Base-by-base conservation (phyloP, 2,113 vertebrate species). In the Chionodraco myersi region DNA sequence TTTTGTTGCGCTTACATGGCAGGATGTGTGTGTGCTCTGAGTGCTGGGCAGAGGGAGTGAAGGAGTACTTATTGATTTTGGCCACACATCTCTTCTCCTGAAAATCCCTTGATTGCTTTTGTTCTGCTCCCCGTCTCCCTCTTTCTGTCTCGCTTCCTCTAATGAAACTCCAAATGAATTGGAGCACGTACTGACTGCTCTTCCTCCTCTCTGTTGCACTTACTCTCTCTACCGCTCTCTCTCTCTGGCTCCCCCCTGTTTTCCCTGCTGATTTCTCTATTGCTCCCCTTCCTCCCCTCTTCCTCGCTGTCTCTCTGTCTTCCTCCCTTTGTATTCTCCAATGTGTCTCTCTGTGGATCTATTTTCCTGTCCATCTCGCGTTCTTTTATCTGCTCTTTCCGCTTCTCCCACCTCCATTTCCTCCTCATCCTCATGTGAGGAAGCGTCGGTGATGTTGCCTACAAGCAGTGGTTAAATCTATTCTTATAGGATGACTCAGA, bases 41-140 rank as follows among this genome's bases (percentile, higher is more conserved):
- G 89, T 85, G 83, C 84, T 59, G 75, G 86, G 84, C 85, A 47
- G 64, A 52, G 64, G 36, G 84, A 91, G 87, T 84, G 83, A 88
- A 87, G 86, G 86, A 93, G 89, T 77, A 80, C 65, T 88, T 93
- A 93, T 94, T 92, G 94, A 95, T 95, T 94, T 95, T 93, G 91
- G 87, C 84, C 87, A 86, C 90, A 88, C 78, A 83, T 73, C 77
- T 86, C 83, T 82, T 87, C 75, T 81, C 36, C 77, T 79, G 81
- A 92, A 93, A 92, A 93, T 91, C 89, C 91, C 88, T 78, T 95
- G 95, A 96, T 96, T 96, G 95, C 94, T 95, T 95, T 96, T 96
- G 95, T 95, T 96, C 93, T 91, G 93, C 93, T 94, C 75, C 74
- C 81, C 68, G 90, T 90, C 86, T 93, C 87, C 72, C 86, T 83